These are phyloP conservation scores for Fabriciana adippe DNA, from an alignment of 2,888 invertebrate species.

Conservation along the genomic window DNA sequence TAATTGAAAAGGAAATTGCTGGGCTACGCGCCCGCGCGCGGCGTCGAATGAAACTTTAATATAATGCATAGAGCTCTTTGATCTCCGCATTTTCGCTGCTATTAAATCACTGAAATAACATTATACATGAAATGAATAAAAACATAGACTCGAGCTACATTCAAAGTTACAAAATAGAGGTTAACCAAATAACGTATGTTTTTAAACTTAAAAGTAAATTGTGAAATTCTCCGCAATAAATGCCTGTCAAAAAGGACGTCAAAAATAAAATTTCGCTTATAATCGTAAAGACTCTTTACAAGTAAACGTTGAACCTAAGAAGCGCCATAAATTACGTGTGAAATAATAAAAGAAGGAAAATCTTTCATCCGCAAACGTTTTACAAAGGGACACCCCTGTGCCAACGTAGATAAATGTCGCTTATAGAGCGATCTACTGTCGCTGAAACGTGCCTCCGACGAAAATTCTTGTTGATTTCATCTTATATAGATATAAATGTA, in stretches of 20 bases:
- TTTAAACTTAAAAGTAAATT: constrained; percentile 7
- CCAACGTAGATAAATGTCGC: constrained; percentile 68
- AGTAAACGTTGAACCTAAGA: constrained; percentile 50
- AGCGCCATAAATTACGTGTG: constrained; percentile 74
- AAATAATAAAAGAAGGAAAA: constrained; percentile 75
- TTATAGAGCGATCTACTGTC: constrained; percentile 67
- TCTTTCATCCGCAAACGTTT: constrained; percentile 72
- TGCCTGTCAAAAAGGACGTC: constrained; percentile 28
- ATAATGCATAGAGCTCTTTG: constrained; percentile 81
- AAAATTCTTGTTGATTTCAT: constrained; percentile 50
- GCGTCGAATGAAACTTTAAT: constrained; percentile 79
- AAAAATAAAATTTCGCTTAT: constrained; percentile 48
- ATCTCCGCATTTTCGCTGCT: constrained; percentile 73
- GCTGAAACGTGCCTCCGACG: constrained; percentile 65
- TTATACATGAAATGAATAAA: constrained; percentile 46
- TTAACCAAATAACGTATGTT: constrained; percentile 23
- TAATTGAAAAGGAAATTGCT: constrained; percentile 82
- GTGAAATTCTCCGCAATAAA: constrained; percentile 14
- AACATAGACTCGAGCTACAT: constrained; percentile 18
- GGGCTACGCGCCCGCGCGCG: constrained; percentile 63
- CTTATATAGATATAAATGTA: constrained; percentile 28
- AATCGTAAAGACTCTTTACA: constrained; percentile 34
- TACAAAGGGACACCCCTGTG: constrained; percentile 65
- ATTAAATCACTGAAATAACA: constrained; percentile 69
- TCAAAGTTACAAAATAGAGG: constrained; percentile 27